Conservation (phyloP, 2,888 invertebrate genomes). For the Apamea monoglypha region DNA sequence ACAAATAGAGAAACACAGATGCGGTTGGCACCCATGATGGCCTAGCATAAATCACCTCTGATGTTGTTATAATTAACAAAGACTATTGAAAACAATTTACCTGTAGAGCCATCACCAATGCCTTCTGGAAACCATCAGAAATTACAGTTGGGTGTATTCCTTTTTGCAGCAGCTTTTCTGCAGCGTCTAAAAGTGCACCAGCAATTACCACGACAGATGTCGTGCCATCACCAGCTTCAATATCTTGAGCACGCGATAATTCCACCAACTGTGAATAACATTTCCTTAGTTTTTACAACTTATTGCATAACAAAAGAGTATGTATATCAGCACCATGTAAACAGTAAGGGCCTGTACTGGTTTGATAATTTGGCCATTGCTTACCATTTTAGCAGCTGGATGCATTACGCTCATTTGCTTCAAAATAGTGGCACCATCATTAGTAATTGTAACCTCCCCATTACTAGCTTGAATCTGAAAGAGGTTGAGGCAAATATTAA, state of each 20-base stretch:
- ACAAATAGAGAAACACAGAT: not conserved
- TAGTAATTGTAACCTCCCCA: constrained; percentile 99
- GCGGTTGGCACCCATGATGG: too few relatives aligned
- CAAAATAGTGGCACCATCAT: constrained; percentile 99
- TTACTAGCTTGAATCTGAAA: constrained; percentile 97
- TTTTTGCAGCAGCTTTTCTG: constrained; percentile 96
- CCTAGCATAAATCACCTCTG: not conserved
- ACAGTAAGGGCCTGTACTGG: not conserved
- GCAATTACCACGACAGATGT: constrained; percentile 99
- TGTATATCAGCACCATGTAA: not conserved
- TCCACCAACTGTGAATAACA: constrained; percentile 95
- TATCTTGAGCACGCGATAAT: constrained; percentile 99
- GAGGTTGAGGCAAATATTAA: not conserved
- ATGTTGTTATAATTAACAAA: not conserved
- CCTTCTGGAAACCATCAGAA: constrained; percentile 98
- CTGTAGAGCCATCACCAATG: constrained; percentile 93
- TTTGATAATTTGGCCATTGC: not conserved
- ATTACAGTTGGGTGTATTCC: constrained; percentile 99
- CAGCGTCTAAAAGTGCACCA: constrained; percentile 98
- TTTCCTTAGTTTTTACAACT: not conserved
- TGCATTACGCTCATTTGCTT: constrained; percentile 99
- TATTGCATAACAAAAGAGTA: not conserved
- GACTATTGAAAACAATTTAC: constrained; percentile 67
- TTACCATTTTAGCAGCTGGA: constrained; percentile 99
- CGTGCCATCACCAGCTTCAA: constrained; percentile 99